Percentiles rank a stretch among this genome's conserved stretches.
phyloP scores from a whole-genome alignment of 2,113 vertebrate species.

The Brienomyrus longianalis region DNA sequence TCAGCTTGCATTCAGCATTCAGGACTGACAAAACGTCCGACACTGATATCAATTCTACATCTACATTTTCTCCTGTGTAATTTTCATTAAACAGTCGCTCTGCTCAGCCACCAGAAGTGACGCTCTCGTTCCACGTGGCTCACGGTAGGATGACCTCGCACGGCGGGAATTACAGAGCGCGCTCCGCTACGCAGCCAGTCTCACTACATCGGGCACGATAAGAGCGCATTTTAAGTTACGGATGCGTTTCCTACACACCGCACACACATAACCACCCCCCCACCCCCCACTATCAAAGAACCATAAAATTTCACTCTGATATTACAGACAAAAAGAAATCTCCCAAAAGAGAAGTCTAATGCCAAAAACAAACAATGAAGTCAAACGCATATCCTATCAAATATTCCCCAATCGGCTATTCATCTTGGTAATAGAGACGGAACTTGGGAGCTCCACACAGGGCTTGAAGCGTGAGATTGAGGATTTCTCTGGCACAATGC shows the following conservation, averaged over 20 bases:
- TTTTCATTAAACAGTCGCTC: slow-evolving; percentile 14
- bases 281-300: slow-evolving; percentile 36
- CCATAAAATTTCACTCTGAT: slow-evolving; percentile 48
- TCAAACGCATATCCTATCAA: slow-evolving; percentile 78
- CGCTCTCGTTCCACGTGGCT: background rate
- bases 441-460: slow-evolving; percentile 76
- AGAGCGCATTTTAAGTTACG: slow-evolving; percentile 26
- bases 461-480: slow-evolving; percentile 69
- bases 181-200: background rate
- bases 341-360: slow-evolving; percentile 25
- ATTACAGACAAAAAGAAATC: slow-evolving; percentile 19
- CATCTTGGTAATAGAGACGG: slow-evolving; percentile 83
- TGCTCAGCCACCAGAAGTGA: slow-evolving; percentile 13
- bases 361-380: slow-evolving; percentile 73
- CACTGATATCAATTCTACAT: background rate
- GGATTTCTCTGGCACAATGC: slow-evolving; percentile 79
- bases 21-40: slow-evolving; percentile 1
- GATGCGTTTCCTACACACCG: slow-evolving; percentile 24
- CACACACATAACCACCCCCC: slow-evolving; percentile 19
- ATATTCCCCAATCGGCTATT: slow-evolving; percentile 78
- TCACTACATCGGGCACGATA: slow-evolving; percentile 23
- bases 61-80: slow-evolving; percentile 7
- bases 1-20: background rate
- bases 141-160: background rate
- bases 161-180: slow-evolving; percentile 19